Evolutionary conservation across 30 jellyfish, hydroid and myxozoan genomes (phyloP).

Genomic region (Cassiopea xamachana): DNA sequence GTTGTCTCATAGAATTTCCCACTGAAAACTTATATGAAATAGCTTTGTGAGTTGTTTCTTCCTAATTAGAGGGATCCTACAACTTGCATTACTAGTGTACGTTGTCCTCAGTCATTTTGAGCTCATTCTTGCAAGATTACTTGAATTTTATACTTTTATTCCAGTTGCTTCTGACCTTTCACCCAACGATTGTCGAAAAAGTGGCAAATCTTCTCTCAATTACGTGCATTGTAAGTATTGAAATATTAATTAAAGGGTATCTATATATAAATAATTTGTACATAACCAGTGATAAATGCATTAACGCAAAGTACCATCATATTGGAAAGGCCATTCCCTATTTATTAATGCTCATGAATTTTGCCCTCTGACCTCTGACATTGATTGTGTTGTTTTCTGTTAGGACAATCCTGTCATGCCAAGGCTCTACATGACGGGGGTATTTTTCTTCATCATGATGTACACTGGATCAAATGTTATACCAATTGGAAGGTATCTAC

Average conservation of each 20-base stretch:
- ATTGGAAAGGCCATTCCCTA: no score
- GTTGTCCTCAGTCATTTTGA: no score
- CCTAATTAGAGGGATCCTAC: no score
- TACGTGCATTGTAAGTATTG: conserved; percentile 80
- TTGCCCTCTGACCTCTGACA: neutral
- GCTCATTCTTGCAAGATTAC: neutral
- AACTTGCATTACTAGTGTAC: no score
- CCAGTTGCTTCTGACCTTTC: conserved; percentile 72
- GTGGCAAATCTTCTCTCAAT: conserved; percentile 84
- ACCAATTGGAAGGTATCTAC: conserved; percentile 92
- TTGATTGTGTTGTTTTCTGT: no score
- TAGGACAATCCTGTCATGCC: conserved; percentile 99
- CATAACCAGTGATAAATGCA: no score
- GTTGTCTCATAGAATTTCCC: no score
- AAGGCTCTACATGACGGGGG: conserved; percentile 93
- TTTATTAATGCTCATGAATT: neutral
- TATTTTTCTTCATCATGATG: conserved; percentile 95
- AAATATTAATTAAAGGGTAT: neutral
- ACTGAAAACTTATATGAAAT: no score
- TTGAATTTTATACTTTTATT: neutral
- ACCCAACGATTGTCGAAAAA: conserved; percentile 94
- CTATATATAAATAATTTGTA: no score
- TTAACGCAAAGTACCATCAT: no score
- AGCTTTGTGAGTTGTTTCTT: no score
- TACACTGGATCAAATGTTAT: conserved; percentile 98